Evolutionary conservation across 2,888 invertebrate species (phyloP).

Genomic region (Entomobrya proxima): DNA sequence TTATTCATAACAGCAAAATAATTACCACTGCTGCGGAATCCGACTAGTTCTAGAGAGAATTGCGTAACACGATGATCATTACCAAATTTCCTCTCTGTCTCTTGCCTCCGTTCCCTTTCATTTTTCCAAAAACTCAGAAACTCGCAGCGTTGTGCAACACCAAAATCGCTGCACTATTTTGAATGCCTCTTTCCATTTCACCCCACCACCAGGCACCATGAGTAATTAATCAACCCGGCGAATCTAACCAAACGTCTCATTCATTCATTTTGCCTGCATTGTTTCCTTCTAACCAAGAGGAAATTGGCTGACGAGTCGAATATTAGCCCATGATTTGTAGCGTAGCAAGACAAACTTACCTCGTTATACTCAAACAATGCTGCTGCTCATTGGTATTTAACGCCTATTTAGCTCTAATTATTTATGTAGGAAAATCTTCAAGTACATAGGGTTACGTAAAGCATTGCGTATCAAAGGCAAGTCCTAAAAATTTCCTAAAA

Average conservation of each 20-base stretch:
- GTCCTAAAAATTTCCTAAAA: too few relatives aligned
- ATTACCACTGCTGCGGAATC: background rate
- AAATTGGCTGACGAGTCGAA: background rate
- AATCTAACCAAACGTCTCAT: background rate
- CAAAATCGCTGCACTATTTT: background rate
- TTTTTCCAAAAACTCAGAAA: background rate
- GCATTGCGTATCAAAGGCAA: too few relatives aligned
- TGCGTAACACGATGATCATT: conserved; percentile 14
- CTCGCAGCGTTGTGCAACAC: background rate
- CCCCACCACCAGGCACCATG: too few relatives aligned
- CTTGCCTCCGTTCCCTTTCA: background rate
- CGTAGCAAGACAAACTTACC: background rate
- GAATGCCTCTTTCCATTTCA: background rate
- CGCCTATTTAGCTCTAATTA: conserved; percentile 36
- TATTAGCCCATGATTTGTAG: background rate
- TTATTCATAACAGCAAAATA: background rate
- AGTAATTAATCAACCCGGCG: conserved; percentile 7
- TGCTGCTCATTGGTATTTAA: conserved; percentile 7
- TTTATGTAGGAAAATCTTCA: background rate
- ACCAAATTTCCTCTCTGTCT: background rate
- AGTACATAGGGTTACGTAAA: too few relatives aligned
- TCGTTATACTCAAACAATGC: background rate
- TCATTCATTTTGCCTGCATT: conserved; percentile 12
- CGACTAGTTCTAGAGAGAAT: too few relatives aligned
- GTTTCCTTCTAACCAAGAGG: background rate